These are phyloP conservation scores for Cephus sareptanus DNA, from an alignment of 2,888 invertebrate species.

Conservation along the genomic window DNA sequence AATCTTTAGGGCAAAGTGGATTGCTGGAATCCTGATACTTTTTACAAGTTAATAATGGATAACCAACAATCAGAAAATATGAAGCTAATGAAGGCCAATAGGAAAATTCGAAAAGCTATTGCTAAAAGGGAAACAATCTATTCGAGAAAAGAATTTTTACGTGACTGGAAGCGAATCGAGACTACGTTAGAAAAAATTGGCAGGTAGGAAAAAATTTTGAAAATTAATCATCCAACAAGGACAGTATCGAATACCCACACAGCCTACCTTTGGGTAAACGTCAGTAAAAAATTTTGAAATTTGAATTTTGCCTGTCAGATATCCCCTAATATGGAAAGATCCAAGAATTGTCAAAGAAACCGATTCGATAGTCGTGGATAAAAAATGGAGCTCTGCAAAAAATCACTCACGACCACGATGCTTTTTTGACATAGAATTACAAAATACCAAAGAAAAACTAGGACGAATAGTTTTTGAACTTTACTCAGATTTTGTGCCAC, in stretches of 20 bases:
- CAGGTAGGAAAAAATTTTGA: conserved; percentile 17
- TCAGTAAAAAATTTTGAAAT: too few species aligned
- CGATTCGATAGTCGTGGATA: conserved; percentile 22
- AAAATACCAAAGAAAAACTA: conserved; percentile 42
- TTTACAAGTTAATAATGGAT: conserved; percentile 13
- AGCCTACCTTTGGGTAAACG: too few species aligned
- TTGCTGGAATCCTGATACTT: conserved; percentile 44
- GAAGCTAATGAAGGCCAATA: conserved; percentile 38
- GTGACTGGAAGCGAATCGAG: conserved; percentile 39
- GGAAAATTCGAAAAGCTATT: conserved; percentile 18
- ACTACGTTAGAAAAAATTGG: conserved; percentile 24
- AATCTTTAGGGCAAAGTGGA: conserved; percentile 46
- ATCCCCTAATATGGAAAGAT: conserved; percentile 30
- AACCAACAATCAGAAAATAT: conserved; percentile 7
- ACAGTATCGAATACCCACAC: not conserved
- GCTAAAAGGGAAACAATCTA: too few species aligned
- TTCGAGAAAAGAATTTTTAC: conserved; percentile 25
- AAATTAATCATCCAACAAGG: not conserved
- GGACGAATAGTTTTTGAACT: conserved; percentile 61
- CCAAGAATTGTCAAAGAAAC: conserved; percentile 26
- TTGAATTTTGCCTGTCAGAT: conserved; percentile 16
- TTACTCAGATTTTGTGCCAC: conserved; percentile 58
- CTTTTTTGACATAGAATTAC: conserved; percentile 56
- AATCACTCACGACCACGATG: conserved; percentile 39
- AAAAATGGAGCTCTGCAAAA: not conserved